Evolutionary conservation across 2,797 vertebrate genomes (phyloP).

Genomic region (Podarcis siculus): DNA sequence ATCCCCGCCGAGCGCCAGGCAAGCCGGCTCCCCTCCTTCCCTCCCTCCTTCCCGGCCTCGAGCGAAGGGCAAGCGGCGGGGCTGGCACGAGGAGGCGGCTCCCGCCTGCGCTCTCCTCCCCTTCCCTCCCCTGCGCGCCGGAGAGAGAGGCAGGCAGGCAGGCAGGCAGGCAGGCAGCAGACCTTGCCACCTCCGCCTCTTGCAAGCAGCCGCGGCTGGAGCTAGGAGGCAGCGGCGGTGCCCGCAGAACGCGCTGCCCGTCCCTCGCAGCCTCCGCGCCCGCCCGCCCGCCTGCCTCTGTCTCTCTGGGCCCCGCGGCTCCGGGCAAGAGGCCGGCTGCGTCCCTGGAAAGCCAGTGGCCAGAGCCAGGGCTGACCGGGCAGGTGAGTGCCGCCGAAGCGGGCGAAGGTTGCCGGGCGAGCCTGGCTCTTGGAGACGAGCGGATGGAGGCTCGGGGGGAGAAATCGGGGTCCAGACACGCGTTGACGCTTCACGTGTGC

Average conservation of each 20-base stretch:
- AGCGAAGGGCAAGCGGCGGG: background rate
- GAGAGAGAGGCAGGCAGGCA: background rate
- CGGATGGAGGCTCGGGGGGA: background rate
- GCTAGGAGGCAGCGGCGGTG: background rate
- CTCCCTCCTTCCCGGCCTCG: too few relatives aligned
- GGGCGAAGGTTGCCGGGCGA: background rate
- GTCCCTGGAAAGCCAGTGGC: background rate
- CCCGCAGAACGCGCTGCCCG: background rate
- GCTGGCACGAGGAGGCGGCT: background rate
- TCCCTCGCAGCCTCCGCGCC: background rate
- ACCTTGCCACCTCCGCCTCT: background rate
- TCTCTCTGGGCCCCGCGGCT: background rate
- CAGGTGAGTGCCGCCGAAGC: background rate
- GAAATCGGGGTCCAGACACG: background rate
- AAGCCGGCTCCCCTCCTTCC: too few relatives aligned
- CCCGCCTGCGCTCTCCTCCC: background rate
- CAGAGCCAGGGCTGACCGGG: background rate
- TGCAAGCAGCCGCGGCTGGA: slow-evolving; percentile 19
- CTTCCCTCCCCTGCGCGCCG: background rate
- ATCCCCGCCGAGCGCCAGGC: background rate
- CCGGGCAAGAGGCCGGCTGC: background rate
- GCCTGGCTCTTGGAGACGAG: background rate
- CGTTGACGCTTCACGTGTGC: background rate
- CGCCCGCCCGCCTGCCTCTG: background rate
- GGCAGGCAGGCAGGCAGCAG: background rate